phyloP scores from a whole-genome alignment of 2,113 vertebrate genomes.

The Neolamprologus sp. region DNA sequence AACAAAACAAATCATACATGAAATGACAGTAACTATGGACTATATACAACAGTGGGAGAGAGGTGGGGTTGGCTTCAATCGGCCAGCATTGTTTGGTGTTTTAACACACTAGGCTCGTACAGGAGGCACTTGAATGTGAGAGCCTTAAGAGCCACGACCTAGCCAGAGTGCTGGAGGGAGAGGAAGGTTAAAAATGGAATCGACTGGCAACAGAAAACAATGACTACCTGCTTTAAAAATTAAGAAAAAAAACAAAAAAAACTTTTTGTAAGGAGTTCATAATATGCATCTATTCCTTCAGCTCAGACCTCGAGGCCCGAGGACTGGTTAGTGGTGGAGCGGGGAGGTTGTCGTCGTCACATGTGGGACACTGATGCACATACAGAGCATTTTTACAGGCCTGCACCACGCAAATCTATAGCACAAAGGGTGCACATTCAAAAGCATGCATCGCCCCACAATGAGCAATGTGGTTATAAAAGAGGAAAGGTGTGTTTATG shows the following conservation, averaged over 20 bases:
- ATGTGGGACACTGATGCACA: conserved; percentile 46
- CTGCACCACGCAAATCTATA: conserved; percentile 50
- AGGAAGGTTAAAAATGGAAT: not conserved
- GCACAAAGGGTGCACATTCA: conserved; percentile 59
- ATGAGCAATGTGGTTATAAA: conserved; percentile 26
- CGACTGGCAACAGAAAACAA: conserved; percentile 13
- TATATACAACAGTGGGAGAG: conserved; percentile 58
- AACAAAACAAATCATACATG: conserved; percentile 47
- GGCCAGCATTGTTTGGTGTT: conserved; percentile 32
- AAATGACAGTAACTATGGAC: conserved; percentile 47
- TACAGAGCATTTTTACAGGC: conserved; percentile 55
- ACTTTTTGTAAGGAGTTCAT: conserved; percentile 1
- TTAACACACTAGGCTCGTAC: conserved; percentile 43
- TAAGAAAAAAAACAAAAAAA: not conserved
- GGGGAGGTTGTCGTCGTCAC: not conserved
- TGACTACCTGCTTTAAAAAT: not conserved
- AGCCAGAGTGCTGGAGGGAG: conserved; percentile 17
- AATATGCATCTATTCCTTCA: conserved; percentile 39
- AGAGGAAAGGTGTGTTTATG: not conserved
- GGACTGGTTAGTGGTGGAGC: not conserved
- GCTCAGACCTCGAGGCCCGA: not conserved
- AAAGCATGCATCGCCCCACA: conserved; percentile 62
- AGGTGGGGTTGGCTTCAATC: conserved; percentile 8
- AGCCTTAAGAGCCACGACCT: conserved; percentile 55
- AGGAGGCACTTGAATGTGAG: conserved; percentile 68